phyloP scores from a whole-genome alignment of 2,888 invertebrate genomes.

The Agrilus cyanescens region DNA sequence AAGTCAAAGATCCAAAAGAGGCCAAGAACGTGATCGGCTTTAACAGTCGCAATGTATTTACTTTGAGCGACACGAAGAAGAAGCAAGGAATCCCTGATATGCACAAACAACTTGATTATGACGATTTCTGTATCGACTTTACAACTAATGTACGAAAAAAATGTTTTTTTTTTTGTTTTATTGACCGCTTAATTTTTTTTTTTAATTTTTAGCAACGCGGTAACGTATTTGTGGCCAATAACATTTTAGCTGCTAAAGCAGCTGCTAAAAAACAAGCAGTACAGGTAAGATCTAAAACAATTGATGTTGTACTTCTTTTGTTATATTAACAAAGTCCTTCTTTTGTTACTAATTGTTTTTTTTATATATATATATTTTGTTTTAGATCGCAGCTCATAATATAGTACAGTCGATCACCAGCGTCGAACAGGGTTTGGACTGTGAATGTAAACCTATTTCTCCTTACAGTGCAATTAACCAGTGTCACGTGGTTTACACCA shows the following conservation, averaged over 20 bases:
- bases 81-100: constrained; percentile 43
- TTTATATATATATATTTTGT: too few species aligned
- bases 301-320: too few species aligned
- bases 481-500: constrained; percentile 23
- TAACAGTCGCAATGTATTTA: constrained; percentile 47
- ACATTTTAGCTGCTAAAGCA: constrained; percentile 42
- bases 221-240: constrained; percentile 50
- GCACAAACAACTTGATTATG: constrained; percentile 42
- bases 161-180: background rate
- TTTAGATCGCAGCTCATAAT: constrained; percentile 40
- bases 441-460: constrained; percentile 29
- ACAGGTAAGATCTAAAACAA: constrained; percentile 28
- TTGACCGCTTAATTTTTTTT: background rate
- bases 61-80: constrained; percentile 51
- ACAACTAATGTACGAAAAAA: constrained; percentile 44
- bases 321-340: too few species aligned
- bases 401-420: constrained; percentile 35
- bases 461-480: constrained; percentile 23
- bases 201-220: constrained; percentile 44
- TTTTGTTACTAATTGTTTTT: too few species aligned
- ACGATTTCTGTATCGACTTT: constrained; percentile 57
- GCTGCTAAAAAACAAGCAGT: constrained; percentile 50
- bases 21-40: constrained; percentile 48
- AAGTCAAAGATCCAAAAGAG: constrained; percentile 42
- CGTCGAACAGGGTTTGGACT: constrained; percentile 36